Conservation (phyloP, 2,888 invertebrate genomes). For the Drosophila austrosaltans region DNA sequence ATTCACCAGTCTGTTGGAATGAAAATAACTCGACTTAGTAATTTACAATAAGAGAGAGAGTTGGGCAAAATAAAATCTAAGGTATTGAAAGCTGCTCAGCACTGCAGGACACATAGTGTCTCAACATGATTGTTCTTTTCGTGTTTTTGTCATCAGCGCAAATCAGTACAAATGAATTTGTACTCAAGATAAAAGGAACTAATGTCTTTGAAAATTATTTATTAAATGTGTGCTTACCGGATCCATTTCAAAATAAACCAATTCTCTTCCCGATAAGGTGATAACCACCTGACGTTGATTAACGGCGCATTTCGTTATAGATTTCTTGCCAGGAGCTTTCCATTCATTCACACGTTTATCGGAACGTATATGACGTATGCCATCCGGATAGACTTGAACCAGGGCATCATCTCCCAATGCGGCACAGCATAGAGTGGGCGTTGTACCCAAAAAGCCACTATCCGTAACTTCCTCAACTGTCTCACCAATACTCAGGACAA, state of each 20-base stretch:
- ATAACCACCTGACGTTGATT: slow-evolving; percentile 99
- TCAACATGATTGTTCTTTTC: slow-evolving; percentile 82
- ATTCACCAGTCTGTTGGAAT: slow-evolving; percentile 92
- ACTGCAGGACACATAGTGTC: slow-evolving; percentile 84
- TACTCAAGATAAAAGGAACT: no score
- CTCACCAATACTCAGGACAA: slow-evolving; percentile 99
- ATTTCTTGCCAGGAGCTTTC: slow-evolving; percentile 99
- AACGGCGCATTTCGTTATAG: slow-evolving; percentile 98
- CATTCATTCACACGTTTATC: slow-evolving; percentile 99
- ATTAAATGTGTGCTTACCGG: slow-evolving; percentile 88
- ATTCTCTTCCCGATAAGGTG: slow-evolving; percentile 97
- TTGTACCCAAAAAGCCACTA: slow-evolving; percentile 99
- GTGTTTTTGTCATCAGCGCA: slow-evolving; percentile 82
- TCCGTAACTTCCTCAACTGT: slow-evolving; percentile 99
- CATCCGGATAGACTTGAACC: slow-evolving; percentile 99
- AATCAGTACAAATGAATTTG: not conserved
- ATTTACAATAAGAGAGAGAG: not conserved
- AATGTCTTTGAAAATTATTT: not conserved
- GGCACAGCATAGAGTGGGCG: slow-evolving; percentile 98
- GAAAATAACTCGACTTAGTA: not conserved
- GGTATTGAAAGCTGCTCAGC: slow-evolving; percentile 71
- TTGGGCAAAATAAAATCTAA: not conserved
- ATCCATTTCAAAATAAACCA: slow-evolving; percentile 99
- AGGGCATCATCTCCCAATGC: slow-evolving; percentile 98
- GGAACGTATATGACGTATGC: slow-evolving; percentile 98